Evolutionary conservation across 2,888 invertebrate genomes (phyloP).

Genomic region (Eupeodes luniger): DNA sequence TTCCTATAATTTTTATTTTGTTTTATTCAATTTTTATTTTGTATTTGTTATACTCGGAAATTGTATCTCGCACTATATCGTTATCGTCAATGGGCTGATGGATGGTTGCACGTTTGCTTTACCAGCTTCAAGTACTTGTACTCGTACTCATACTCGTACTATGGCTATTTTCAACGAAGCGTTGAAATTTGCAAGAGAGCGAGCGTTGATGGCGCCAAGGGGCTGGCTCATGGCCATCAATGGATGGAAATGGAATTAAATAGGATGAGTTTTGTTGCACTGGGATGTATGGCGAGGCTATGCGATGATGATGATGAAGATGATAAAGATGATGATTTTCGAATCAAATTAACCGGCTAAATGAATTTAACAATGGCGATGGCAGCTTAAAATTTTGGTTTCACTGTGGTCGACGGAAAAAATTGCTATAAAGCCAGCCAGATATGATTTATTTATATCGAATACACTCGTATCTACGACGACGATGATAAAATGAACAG

Average conservation of each 20-base stretch:
- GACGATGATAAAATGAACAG: background rate
- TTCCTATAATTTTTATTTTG: constrained; percentile 15
- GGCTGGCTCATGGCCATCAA: constrained; percentile 15
- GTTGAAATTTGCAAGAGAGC: constrained; percentile 49
- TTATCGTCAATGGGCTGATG: constrained; percentile 7
- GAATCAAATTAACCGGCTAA: constrained; percentile 72
- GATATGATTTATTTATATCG: constrained; percentile 47
- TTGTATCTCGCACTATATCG: constrained; percentile 19
- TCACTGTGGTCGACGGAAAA: constrained; percentile 34
- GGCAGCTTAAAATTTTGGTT: constrained; percentile 62
- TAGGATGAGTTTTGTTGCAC: background rate
- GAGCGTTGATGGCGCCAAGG: constrained; percentile 13
- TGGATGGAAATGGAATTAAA: constrained; percentile 1
- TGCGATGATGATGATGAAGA: constrained; percentile 19
- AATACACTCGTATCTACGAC: background rate
- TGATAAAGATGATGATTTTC: constrained; percentile 56
- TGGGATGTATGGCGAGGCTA: too few species aligned
- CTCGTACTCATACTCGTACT: background rate
- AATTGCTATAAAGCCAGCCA: too few species aligned
- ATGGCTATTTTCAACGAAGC: constrained; percentile 41
- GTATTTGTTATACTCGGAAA: constrained; percentile 23
- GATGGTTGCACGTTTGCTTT: constrained; percentile 1
- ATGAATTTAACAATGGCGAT: constrained; percentile 62
- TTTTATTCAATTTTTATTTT: constrained; percentile 15
- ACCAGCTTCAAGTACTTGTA: background rate